phyloP scores from a whole-genome alignment of 1,140 invertebrate species.

The Planococcus citri region DNA sequence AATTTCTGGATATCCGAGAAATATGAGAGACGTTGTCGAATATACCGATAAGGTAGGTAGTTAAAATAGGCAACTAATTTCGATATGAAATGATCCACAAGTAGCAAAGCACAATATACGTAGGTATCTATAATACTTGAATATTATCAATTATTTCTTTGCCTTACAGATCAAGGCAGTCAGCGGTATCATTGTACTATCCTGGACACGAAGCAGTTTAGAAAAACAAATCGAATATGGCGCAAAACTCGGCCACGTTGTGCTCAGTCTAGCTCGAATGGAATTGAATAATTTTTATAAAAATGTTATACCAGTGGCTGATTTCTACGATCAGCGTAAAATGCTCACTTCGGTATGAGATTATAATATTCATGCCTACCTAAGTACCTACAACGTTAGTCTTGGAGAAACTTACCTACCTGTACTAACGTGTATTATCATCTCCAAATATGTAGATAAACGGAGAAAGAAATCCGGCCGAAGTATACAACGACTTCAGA shows the following conservation, averaged over 20 bases:
- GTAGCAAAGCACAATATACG: no score
- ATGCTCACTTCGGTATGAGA: conserved; percentile 63
- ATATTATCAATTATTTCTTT: conserved; percentile 19
- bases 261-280: conserved; percentile 69
- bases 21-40: conserved; percentile 79
- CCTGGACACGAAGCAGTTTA: conserved; percentile 69
- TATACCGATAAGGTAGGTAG: conserved; percentile 73
- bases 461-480: conserved; percentile 64
- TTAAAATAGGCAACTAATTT: no score
- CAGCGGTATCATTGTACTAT: conserved; percentile 69
- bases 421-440: no score
- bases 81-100: no score
- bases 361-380: conserved; percentile 33
- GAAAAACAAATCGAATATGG: conserved; percentile 81
- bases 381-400: no score
- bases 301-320: conserved; percentile 75
- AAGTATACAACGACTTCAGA: conserved; percentile 68
- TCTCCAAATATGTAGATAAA: no score
- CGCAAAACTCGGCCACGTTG: conserved; percentile 71
- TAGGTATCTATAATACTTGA: no score
- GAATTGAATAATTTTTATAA: conserved; percentile 78
- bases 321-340: conserved; percentile 75
- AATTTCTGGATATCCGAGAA: conserved; percentile 88
- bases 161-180: conserved; percentile 65
- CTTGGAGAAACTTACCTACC: no score